These are phyloP conservation scores for Bostrychus sinensis DNA, from an alignment of 2,113 vertebrate species.

Conservation along the genomic window DNA sequence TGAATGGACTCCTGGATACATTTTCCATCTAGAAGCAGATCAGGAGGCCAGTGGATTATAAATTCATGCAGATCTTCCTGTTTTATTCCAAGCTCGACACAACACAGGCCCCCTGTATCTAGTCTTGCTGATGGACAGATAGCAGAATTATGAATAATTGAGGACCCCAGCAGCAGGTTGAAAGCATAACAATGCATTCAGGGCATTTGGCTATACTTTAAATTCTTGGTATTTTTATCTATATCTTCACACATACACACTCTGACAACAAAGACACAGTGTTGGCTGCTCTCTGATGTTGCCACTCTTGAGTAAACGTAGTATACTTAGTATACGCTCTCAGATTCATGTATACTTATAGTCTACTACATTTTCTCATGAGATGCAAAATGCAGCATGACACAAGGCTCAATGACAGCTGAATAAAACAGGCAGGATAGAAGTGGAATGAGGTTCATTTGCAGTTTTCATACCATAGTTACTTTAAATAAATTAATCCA, in stretches of 20 bases:
- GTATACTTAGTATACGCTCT: slow-evolving; percentile 84
- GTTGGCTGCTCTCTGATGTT: slow-evolving; percentile 5
- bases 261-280: slow-evolving; percentile 14
- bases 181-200: slow-evolving; percentile 58
- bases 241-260: background rate
- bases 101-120: slow-evolving; percentile 18
- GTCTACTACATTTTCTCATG: slow-evolving; percentile 84
- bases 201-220: slow-evolving; percentile 38
- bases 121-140: slow-evolving; percentile 52
- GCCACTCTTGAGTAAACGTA: slow-evolving; percentile 81
- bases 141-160: slow-evolving; percentile 64
- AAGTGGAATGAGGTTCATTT: background rate
- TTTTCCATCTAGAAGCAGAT: slow-evolving; percentile 20
- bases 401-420: background rate
- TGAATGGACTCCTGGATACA: slow-evolving; percentile 38
- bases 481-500: too few relatives aligned
- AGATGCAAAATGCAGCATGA: slow-evolving; percentile 40
- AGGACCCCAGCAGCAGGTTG: slow-evolving; percentile 41
- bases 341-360: slow-evolving; percentile 80
- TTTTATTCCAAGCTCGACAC: slow-evolving; percentile 19
- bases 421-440: background rate
- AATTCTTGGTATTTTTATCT: slow-evolving; percentile 41
- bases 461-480: background rate
- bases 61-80: slow-evolving; percentile 48
- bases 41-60: slow-evolving; percentile 30